phyloP scores from a whole-genome alignment of 2,888 invertebrate genomes.

The Clepsis dumicolana region DNA sequence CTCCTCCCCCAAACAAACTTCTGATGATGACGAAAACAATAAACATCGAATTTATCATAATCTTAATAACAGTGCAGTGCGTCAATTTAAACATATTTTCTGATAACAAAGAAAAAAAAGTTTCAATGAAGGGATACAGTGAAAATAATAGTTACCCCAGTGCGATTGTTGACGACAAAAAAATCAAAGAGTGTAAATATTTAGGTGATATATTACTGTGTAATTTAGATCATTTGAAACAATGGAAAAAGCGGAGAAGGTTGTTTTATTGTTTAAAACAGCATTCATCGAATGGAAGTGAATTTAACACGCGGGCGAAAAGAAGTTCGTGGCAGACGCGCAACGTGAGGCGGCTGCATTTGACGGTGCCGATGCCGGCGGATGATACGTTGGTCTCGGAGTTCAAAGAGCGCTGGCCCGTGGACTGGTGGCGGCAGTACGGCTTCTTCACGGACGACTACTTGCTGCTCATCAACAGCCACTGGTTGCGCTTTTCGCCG shows the following conservation, averaged over 20 bases:
- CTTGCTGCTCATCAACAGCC: constrained; percentile 86
- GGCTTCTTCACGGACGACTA: constrained; percentile 87
- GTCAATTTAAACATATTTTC: constrained; percentile 56
- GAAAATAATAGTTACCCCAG: constrained; percentile 48
- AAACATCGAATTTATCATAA: constrained; percentile 61
- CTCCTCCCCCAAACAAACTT: constrained; percentile 50
- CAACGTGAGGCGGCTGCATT: constrained; percentile 23
- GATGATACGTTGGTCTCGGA: constrained; percentile 54
- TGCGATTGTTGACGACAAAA: constrained; percentile 48
- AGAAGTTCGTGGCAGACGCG: constrained; percentile 39
- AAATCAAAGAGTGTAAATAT: constrained; percentile 60
- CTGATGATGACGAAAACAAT: constrained; percentile 61
- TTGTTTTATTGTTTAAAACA: constrained; percentile 45
- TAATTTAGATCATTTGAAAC: constrained; percentile 66
- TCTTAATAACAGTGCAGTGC: constrained; percentile 61
- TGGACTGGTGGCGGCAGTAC: constrained; percentile 79
- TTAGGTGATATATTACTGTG: constrained; percentile 64
- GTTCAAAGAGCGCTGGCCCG: constrained; percentile 75
- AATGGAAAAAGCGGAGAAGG: constrained; percentile 77
- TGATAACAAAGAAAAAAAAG: constrained; percentile 48
- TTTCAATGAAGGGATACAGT: constrained; percentile 52
- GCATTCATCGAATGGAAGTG: constrained; percentile 46
- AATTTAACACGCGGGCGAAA: constrained; percentile 47
- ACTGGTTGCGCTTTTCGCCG: constrained; percentile 90
- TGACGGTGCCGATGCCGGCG: background rate